Conservation (phyloP, 1,140 invertebrate genomes). For the Drosophila novamexicana region DNA sequence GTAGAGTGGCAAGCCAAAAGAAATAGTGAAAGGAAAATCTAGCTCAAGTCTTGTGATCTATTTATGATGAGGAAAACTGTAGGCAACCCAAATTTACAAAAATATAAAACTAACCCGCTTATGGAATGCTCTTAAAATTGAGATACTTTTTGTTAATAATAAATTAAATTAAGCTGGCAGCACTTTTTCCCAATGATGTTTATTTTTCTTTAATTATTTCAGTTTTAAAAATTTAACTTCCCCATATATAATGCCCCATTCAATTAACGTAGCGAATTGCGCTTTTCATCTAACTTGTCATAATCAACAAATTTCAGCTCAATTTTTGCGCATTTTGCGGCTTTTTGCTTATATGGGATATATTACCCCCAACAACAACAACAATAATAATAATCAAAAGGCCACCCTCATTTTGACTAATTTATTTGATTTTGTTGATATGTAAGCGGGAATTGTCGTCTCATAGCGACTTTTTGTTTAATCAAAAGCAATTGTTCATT, state of each 20-base stretch:
- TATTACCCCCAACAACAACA: constrained; percentile 19
- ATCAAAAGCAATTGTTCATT: constrained; percentile 81
- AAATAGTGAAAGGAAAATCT: too few relatives aligned
- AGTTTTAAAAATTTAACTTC: neutral
- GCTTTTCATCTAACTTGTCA: constrained; percentile 33
- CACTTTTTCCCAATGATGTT: too few relatives aligned
- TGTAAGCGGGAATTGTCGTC: constrained; percentile 51
- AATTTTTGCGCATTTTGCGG: constrained; percentile 60
- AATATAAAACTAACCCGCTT: neutral
- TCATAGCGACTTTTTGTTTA: constrained; percentile 74
- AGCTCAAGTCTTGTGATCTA: too few relatives aligned
- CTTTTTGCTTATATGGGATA: constrained; percentile 17
- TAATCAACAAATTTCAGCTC: constrained; percentile 32
- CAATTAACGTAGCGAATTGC: constrained; percentile 23
- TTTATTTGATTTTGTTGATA: constrained; percentile 76
- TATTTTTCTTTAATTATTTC: neutral
- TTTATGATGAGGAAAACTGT: neutral
- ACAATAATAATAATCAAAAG: constrained; percentile 45
- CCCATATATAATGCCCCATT: constrained; percentile 2
- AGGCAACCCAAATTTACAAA: neutral
- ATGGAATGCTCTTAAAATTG: too few relatives aligned
- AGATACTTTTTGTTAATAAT: too few relatives aligned
- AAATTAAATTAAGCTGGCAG: too few relatives aligned
- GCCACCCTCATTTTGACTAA: constrained; percentile 80
- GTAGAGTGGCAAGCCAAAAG: too few relatives aligned